Conservation (phyloP, 2,888 invertebrate genomes). For the Diloba caeruleocephala region DNA sequence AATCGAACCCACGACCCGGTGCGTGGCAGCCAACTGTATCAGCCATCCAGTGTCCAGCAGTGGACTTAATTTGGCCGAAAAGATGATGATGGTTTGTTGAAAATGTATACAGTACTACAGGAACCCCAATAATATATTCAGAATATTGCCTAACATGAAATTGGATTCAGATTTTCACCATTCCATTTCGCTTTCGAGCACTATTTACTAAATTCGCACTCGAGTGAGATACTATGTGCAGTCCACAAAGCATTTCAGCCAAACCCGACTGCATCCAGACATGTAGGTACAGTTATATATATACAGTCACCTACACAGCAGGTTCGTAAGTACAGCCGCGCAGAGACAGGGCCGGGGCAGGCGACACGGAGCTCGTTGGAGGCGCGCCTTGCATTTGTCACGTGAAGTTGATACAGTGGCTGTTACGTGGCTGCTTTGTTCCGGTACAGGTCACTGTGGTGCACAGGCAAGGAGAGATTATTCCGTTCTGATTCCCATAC, state of each 20-base stretch:
- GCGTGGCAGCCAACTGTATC: too few relatives aligned
- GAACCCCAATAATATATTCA: too few relatives aligned
- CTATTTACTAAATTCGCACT: conserved; percentile 7
- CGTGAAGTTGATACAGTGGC: too few relatives aligned
- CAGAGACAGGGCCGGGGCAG: not conserved
- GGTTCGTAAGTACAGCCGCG: not conserved
- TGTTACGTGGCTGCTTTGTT: conserved; percentile 1
- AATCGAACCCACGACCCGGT: too few relatives aligned
- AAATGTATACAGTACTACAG: too few relatives aligned
- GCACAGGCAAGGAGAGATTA: not conserved
- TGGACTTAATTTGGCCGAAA: too few relatives aligned
- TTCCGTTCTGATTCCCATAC: too few relatives aligned
- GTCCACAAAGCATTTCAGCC: conserved; percentile 20
- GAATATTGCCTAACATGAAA: not conserved
- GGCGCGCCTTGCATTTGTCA: too few relatives aligned
- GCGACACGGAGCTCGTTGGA: conserved; percentile 7
- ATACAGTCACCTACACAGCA: not conserved
- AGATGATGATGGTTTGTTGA: too few relatives aligned
- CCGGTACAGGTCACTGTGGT: conserved; percentile 1
- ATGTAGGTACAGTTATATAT: too few relatives aligned
- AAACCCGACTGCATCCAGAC: conserved; percentile 18
- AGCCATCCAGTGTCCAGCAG: too few relatives aligned
- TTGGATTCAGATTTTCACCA: not conserved
- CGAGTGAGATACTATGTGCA: conserved; percentile 1
- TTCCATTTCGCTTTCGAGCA: conserved; percentile 19